These are phyloP conservation scores for Struthidea cinerea DNA, from an alignment of 2,113 vertebrate species.

Conservation along the genomic window DNA sequence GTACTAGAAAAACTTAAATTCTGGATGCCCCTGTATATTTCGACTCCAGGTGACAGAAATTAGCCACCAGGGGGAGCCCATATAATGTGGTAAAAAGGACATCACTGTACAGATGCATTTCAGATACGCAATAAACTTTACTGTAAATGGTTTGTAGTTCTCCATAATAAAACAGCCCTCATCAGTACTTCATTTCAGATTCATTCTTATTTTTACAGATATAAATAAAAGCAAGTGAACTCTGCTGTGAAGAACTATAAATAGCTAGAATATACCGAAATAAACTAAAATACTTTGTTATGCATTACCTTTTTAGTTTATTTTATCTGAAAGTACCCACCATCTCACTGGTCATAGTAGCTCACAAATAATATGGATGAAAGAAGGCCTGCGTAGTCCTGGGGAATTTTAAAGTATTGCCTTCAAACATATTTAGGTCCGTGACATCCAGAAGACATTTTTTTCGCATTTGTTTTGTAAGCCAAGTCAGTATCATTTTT, in stretches of 20 bases:
- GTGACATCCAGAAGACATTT: background rate
- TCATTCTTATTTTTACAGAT: background rate
- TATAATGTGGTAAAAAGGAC: background rate
- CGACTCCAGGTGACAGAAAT: background rate
- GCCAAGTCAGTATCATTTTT: background rate
- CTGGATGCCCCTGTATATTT: background rate
- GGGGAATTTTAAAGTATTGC: background rate
- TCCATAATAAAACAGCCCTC: background rate
- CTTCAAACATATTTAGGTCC: background rate
- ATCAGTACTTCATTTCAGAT: background rate
- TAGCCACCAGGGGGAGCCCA: slow-evolving; percentile 54
- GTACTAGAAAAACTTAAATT: background rate
- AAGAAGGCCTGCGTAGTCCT: background rate
- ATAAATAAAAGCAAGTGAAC: background rate
- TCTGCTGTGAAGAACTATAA: background rate
- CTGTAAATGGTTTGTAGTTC: background rate
- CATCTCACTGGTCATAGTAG: background rate
- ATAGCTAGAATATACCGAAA: background rate
- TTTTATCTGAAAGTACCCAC: background rate
- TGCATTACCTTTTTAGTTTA: background rate
- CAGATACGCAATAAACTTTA: background rate
- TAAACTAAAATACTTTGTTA: background rate
- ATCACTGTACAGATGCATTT: background rate
- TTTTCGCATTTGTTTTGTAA: background rate
- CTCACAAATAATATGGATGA: background rate